Evolutionary conservation across 2,113 vertebrate species (phyloP), one percentile per base, ranked within the genome.

Genomic region (Reinhardtius hippoglossoides): DNA sequence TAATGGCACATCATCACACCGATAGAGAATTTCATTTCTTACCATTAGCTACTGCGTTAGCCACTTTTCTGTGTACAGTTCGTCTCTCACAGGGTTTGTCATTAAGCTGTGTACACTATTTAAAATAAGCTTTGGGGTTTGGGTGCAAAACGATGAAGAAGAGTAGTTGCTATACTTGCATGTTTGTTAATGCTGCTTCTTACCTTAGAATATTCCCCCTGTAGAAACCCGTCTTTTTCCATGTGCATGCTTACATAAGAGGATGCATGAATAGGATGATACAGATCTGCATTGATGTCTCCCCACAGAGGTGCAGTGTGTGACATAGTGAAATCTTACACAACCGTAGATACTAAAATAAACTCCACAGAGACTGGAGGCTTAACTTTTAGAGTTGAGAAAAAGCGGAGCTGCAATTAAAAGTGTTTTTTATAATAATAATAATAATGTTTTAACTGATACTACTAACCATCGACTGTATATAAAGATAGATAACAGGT

Each of bases 161-260:
- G 26, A 60, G n/a, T 77, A 70, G 62, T 71, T 64, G 70, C 79
- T 76, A 57, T 15, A 42, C 40, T 72, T 92, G 90, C 89, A 92
- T 93, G 90, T 89, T 86, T 81, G 70, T 85, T 81, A 75, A 66
- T 62, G 78, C 63, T 79, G 76, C 83, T 87, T 81, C 40, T 71
- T 74, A 66, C 63, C 69, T 58, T 83, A 82, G 71, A 69, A 24
- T 3, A 31, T 16, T 16, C 52, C 42, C 79, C 60, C 20, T 64
- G 40, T 80, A 82, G 65, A 66, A 66, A 78, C 6, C 31, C 31
- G 6, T 31, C 6, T 31, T 31, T 31, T 8, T 7, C 31, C 70
- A 58, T 79, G 52, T 85, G 91, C 92, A 92, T 91, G 92, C 71
- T 82, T 59, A 74, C 12, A 27, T 66, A 68, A 69, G 68, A 57